Conservation (phyloP, 2,797 vertebrate genomes). For the Sebastes oblongus region DNA sequence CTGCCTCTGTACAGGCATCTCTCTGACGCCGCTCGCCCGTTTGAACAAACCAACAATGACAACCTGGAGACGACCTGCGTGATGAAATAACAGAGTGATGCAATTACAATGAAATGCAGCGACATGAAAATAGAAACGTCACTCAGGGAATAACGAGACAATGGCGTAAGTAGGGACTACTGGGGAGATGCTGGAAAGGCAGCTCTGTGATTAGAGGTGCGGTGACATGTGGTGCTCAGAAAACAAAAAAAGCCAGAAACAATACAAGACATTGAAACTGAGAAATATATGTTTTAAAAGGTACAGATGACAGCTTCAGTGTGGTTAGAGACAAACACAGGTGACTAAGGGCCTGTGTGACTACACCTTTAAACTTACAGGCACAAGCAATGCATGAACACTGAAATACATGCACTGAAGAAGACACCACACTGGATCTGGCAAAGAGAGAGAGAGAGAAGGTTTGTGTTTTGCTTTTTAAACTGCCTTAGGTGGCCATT, state of each 20-base stretch:
- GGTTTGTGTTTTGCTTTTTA: conserved; percentile 42
- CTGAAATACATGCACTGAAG: background rate
- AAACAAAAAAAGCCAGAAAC: background rate
- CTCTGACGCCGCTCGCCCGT: conserved; percentile 14
- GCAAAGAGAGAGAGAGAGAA: background rate
- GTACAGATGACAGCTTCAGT: background rate
- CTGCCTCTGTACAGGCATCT: background rate
- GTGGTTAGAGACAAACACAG: background rate
- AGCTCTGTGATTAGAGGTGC: background rate
- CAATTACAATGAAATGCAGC: conserved; percentile 61
- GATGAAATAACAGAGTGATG: conserved; percentile 60
- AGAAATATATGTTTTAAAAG: background rate
- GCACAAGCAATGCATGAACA: background rate
- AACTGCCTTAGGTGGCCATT: conserved; percentile 46
- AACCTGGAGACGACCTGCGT: conserved; percentile 44
- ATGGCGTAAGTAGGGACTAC: conserved; percentile 1
- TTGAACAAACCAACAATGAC: conserved; percentile 33
- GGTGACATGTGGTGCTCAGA: background rate
- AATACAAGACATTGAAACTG: background rate
- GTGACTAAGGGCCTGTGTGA: background rate
- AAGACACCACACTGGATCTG: background rate
- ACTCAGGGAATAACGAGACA: background rate
- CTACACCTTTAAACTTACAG: background rate
- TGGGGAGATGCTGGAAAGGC: background rate
- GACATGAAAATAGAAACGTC: conserved; percentile 21